Base-by-base conservation (phyloP, 2,888 invertebrate species). In the Anthophora plumipes region DNA sequence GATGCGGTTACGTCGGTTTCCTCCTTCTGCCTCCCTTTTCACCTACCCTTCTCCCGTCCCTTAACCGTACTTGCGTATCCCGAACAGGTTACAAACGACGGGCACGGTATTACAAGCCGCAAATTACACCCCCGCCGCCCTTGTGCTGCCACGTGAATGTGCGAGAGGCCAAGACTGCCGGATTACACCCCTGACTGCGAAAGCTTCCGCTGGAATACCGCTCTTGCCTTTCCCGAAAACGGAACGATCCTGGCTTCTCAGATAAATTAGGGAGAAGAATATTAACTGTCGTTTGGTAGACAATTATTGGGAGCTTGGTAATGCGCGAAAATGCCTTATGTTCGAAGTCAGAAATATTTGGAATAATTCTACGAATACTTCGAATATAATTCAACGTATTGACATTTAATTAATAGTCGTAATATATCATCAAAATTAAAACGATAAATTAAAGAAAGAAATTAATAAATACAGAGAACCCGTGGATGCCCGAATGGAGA, bases 71-170 rank as follows among this genome's bases (percentile, higher is more conserved):
- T 89, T 80, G 86, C 84, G 89, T 90, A 89, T 90, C 87, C 87
- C 87, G 85, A 87, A 86, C 89, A 85, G 86, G 89, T 91, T 91
- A 91, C 91, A 91, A 91, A 91, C 90, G 89, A 90, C 87, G 84
- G 83, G 83, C 86, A 86, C 85, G 90, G 88, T 91, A 91, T 91
- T 91, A 90, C 90, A 87, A 90, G 85, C 91, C 90, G 89, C 91
- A 91, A 91, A 91, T 91, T 91, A 91, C 90, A 89, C 85, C 83
- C 83, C 72, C 64, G 20, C 41, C 61, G 52, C 31, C 46, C 76
- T 63, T 14, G 31, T 31, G 37, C 74, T 64, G 83, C 81, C 83
- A 82, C 77, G 78, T 64, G 83, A 86, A 86, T 80, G 77, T 80
- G 84, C 76, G 54, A 80, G 70, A 46, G 63, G 57, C 84, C 80